phyloP scores from a whole-genome alignment of 2,888 invertebrate species.

The Chelonus formosanus region DNA sequence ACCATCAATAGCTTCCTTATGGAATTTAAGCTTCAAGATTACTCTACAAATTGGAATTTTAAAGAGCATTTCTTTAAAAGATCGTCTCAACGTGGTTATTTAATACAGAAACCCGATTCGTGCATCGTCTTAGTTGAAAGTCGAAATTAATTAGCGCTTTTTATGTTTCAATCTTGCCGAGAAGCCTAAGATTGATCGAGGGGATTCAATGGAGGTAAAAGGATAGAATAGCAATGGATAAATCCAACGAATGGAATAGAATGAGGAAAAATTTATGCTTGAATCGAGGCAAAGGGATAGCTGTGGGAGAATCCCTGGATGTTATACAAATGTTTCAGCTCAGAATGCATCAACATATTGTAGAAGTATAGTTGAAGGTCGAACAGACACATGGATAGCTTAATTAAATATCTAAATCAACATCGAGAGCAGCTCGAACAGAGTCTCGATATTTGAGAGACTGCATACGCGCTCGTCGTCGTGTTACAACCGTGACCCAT shows the following conservation, averaged over 20 bases:
- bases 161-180: too few species aligned
- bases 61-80: too few species aligned
- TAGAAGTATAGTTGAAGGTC: constrained; percentile 20
- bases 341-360: constrained; percentile 7
- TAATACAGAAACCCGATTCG: too few species aligned
- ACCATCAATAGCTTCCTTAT: too few species aligned
- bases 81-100: too few species aligned
- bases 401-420: constrained; percentile 47
- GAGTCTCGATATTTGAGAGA: constrained; percentile 20
- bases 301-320: constrained; percentile 35
- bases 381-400: constrained; percentile 42
- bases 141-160: too few species aligned
- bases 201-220: not conserved
- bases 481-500: constrained; percentile 43
- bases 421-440: constrained; percentile 34
- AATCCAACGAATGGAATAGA: constrained; percentile 1
- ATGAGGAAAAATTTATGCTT: constrained; percentile 15
- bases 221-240: not conserved
- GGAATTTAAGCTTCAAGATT: too few species aligned
- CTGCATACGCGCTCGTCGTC: constrained; percentile 23
- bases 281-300: constrained; percentile 25
- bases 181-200: not conserved
- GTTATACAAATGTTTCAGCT: constrained; percentile 35
- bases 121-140: too few species aligned
- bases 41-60: too few species aligned